phyloP scores from a whole-genome alignment of 2,888 invertebrate genomes.

The Neoitamus cyanurus region DNA sequence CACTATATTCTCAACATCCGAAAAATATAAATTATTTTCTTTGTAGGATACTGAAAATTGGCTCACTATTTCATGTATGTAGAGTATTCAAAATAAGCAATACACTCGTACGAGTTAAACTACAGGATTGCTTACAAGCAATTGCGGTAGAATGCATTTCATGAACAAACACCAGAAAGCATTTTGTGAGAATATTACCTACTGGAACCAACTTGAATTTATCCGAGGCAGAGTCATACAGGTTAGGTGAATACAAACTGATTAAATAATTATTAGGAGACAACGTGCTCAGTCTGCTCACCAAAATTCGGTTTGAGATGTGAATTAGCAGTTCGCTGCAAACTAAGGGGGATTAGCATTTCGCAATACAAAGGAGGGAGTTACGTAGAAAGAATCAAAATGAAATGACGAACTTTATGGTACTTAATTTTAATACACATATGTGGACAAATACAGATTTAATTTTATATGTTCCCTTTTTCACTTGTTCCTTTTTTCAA shows the following conservation, averaged over 20 bases:
- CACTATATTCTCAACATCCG: not conserved
- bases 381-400: too few species aligned
- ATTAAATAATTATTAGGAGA: not conserved
- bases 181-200: not conserved
- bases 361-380: too few species aligned
- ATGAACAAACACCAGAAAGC: not conserved
- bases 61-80: not conserved
- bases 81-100: not conserved
- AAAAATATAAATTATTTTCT: not conserved
- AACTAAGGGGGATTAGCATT: too few species aligned
- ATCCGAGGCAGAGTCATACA: not conserved
- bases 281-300: too few species aligned
- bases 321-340: too few species aligned
- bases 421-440: too few species aligned
- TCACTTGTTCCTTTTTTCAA: too few species aligned
- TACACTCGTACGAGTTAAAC: too few species aligned
- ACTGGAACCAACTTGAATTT: not conserved
- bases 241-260: not conserved
- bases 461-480: too few species aligned
- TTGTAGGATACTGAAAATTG: not conserved
- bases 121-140: not conserved
- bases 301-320: too few species aligned
- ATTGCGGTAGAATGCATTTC: not conserved
- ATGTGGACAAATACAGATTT: too few species aligned
- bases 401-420: too few species aligned